Conservation (phyloP, 2,888 invertebrate species). For the Xylota sylvarum region DNA sequence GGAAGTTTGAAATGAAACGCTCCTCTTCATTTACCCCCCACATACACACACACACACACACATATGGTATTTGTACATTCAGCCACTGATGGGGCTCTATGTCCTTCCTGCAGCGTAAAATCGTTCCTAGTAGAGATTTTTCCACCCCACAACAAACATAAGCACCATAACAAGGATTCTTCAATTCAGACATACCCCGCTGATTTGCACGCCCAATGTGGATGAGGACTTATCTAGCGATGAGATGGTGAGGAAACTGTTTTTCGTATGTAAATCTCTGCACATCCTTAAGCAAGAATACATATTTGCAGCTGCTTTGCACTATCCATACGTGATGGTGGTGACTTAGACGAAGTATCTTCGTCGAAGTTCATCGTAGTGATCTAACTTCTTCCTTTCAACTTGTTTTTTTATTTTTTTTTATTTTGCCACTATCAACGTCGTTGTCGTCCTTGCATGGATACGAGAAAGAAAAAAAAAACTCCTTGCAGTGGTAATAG, state of each 20-base stretch:
- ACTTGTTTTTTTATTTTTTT: not conserved
- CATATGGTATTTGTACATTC: slow-evolving; percentile 1
- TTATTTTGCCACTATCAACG: slow-evolving; percentile 25
- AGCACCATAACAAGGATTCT: slow-evolving; percentile 41
- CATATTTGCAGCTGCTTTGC: slow-evolving; percentile 46
- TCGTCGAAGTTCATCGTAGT: slow-evolving; percentile 56
- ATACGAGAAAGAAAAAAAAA: not conserved
- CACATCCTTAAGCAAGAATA: slow-evolving; percentile 50
- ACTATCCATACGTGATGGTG: slow-evolving; percentile 31
- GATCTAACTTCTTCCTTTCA: slow-evolving; percentile 51
- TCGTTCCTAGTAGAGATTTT: not conserved
- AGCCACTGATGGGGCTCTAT: slow-evolving; percentile 39
- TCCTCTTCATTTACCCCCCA: no score
- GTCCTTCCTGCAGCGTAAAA: slow-evolving; percentile 29
- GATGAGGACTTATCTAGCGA: slow-evolving; percentile 32
- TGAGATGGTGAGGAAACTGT: slow-evolving; percentile 18
- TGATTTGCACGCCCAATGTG: slow-evolving; percentile 20
- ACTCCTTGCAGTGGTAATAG: slow-evolving; percentile 52
- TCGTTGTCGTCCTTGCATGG: slow-evolving; percentile 29
- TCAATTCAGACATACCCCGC: not conserved
- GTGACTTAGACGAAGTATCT: slow-evolving; percentile 46
- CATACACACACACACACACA: slow-evolving; percentile 6
- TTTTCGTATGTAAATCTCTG: slow-evolving; percentile 69
- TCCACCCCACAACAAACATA: slow-evolving; percentile 8
- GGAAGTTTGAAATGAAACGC: slow-evolving; percentile 63